phyloP scores from a whole-genome alignment of 2,888 invertebrate genomes.

The Chrysotoxum bicinctum region DNA sequence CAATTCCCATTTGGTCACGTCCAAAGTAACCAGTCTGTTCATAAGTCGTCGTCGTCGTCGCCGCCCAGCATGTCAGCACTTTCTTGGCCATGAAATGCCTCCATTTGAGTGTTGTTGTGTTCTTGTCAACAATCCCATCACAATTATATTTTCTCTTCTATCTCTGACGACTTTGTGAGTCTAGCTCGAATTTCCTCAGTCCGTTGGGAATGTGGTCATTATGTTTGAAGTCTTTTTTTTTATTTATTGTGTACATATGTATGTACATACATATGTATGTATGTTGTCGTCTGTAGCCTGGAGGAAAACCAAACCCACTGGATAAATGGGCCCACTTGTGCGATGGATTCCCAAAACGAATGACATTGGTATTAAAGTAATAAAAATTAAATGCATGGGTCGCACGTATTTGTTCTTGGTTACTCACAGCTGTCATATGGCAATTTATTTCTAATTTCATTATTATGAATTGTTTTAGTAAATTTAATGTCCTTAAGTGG shows the following conservation, averaged over 20 bases:
- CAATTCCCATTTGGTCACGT: constrained; percentile 57
- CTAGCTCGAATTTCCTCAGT: not conserved
- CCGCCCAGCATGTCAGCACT: constrained; percentile 53
- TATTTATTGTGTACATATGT: not conserved
- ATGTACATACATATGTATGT: too few species aligned
- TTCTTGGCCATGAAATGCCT: constrained; percentile 51
- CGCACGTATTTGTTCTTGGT: constrained; percentile 7
- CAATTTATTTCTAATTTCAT: not conserved
- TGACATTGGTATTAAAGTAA: constrained; percentile 4
- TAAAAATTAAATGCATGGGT: constrained; percentile 2
- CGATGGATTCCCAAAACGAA: constrained; percentile 7
- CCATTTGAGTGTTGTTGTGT: constrained; percentile 51
- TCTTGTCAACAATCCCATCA: constrained; percentile 56
- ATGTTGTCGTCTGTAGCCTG: not conserved
- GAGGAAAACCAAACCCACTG: not conserved
- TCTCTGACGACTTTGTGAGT: not conserved
- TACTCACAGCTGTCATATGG: not conserved
- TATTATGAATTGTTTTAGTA: not conserved
- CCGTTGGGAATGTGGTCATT: constrained; percentile 9
- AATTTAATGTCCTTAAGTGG: not conserved
- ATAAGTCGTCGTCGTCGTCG: not conserved
- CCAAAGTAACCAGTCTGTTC: constrained; percentile 36
- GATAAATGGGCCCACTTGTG: constrained; percentile 12
- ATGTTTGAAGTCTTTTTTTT: not conserved
- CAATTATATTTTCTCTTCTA: constrained; percentile 40